Conservation (phyloP, 2,113 vertebrate genomes). For the Chaetodon auriga region DNA sequence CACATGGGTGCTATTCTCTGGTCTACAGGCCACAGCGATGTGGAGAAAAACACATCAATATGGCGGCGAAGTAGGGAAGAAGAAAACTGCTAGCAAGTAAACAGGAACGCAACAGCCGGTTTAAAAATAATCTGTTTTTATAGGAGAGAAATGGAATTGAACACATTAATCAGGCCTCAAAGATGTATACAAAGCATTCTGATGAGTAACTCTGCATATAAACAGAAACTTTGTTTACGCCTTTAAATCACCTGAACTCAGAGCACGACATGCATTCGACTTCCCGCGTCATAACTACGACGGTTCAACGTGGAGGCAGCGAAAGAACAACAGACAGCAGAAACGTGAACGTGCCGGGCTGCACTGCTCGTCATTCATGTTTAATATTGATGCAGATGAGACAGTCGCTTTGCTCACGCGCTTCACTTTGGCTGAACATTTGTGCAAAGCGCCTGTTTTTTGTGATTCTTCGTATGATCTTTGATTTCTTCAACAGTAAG, state of each 20-base stretch:
- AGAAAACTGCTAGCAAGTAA: not conserved
- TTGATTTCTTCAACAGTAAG: conserved; percentile 27
- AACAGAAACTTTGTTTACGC: not conserved
- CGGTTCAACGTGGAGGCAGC: not conserved
- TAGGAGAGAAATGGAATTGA: not conserved
- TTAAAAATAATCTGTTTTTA: not conserved
- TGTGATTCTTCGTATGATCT: conserved; percentile 10
- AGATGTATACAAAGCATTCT: not conserved
- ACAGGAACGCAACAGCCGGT: not conserved
- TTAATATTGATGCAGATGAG: not conserved
- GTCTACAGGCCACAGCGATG: not conserved
- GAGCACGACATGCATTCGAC: not conserved
- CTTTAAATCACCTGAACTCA: not conserved
- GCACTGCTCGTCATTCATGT: not conserved
- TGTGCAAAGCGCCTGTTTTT: not conserved
- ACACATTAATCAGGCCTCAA: not conserved
- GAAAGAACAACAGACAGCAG: not conserved
- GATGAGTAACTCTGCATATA: no score
- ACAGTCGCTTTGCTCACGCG: not conserved
- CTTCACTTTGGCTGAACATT: not conserved
- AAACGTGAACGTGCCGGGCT: not conserved
- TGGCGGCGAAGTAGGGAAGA: not conserved
- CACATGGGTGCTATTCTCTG: not conserved
- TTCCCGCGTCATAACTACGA: not conserved
- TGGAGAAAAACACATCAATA: not conserved